Percentiles rank a stretch among this genome's conserved stretches.
Conservation (phyloP, 2,888 invertebrate species). For the Caenorhabditis sinica region DNA sequence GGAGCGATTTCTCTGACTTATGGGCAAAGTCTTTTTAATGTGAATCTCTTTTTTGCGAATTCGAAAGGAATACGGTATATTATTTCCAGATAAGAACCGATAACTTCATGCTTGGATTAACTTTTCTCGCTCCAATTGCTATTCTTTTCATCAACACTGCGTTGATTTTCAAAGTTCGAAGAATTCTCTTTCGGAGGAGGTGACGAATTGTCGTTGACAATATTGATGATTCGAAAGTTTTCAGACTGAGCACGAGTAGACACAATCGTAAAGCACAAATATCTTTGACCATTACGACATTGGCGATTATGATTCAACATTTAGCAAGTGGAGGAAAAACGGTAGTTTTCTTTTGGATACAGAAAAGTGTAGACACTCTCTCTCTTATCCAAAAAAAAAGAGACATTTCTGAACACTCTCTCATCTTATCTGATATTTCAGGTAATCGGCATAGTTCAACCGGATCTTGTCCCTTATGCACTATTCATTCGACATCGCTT, state of each 20-base stretch:
- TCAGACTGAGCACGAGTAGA: conserved; percentile 15
- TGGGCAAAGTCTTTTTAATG: conserved; percentile 17
- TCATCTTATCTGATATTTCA: conserved; percentile 2
- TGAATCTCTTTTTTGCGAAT: neutral
- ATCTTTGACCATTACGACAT: conserved; percentile 41
- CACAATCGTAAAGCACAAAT: conserved; percentile 19
- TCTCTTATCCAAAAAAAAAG: neutral
- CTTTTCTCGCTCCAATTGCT: conserved; percentile 21
- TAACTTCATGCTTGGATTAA: conserved; percentile 25
- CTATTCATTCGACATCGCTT: conserved; percentile 23
- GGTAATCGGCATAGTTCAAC: neutral
- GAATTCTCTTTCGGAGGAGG: conserved; percentile 32
- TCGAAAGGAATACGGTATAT: too few species aligned
- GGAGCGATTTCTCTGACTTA: conserved; percentile 14
- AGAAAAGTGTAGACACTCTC: neutral
- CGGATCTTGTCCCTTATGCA: conserved; percentile 6
- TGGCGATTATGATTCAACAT: conserved; percentile 36
- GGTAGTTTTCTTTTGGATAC: neutral
- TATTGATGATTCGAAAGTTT: neutral
- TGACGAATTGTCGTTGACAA: neutral
- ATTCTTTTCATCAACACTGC: conserved; percentile 19
- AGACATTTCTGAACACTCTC: neutral
- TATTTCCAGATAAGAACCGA: conserved; percentile 39
- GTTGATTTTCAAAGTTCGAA: conserved; percentile 40
- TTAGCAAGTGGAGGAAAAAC: conserved; percentile 39